A percentile compares a stretch with the other conserved stretches of the same genome.
phyloP scores from a whole-genome alignment of 2,113 vertebrate species.

The Larimichthys polyactis region DNA sequence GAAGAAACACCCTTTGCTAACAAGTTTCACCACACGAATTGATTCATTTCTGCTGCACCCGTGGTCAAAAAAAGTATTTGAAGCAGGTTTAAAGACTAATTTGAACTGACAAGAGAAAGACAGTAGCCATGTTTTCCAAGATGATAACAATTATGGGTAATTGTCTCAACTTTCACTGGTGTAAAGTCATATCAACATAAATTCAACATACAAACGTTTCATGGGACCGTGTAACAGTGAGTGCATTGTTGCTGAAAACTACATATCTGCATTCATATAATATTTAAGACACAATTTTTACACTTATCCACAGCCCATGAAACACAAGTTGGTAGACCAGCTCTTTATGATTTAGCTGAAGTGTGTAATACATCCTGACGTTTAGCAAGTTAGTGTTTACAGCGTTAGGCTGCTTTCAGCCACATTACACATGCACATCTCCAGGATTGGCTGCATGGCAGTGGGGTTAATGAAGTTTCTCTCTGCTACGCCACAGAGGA shows the following conservation, averaged over 20 bases:
- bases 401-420: conserved; percentile 84
- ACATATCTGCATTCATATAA: conserved; percentile 43
- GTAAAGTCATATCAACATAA: conserved; percentile 26
- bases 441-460: conserved; percentile 78
- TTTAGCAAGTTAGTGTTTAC: conserved; percentile 81
- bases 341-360: conserved; percentile 74
- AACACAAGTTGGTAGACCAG: conserved; percentile 52
- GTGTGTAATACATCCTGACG: conserved; percentile 79
- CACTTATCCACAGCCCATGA: conserved; percentile 58
- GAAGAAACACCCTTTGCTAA: neutral
- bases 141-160: neutral
- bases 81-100: conserved; percentile 13
- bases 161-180: neutral
- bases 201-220: conserved; percentile 40
- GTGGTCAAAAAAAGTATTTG: neutral
- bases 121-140: neutral
- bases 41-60: conserved; percentile 1
- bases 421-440: conserved; percentile 86
- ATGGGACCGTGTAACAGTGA: neutral
- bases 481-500: conserved; percentile 76
- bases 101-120: conserved; percentile 14
- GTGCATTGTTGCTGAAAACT: conserved; percentile 43
- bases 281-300: conserved; percentile 55
- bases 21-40: neutral
- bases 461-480: conserved; percentile 87